Conservation (phyloP, 2,113 vertebrate species). For the Pleuronectes platessa region DNA sequence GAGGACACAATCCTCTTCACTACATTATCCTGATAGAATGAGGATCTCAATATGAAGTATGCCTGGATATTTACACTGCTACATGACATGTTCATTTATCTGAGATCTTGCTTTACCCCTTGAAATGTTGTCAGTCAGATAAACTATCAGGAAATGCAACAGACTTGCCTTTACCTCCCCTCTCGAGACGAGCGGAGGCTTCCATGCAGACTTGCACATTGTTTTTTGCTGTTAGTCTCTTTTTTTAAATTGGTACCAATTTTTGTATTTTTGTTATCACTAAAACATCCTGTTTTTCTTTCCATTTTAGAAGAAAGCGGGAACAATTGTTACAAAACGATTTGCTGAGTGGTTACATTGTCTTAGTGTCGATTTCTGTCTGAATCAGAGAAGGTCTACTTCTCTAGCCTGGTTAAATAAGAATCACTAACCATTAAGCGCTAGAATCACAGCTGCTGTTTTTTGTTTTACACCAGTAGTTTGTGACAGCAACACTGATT, state of each 20-base stretch:
- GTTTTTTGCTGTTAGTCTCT: constrained; percentile 1
- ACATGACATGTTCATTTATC: constrained; percentile 15
- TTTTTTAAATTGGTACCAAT: constrained; percentile 27
- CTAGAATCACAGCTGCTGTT: background rate
- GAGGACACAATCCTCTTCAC: background rate
- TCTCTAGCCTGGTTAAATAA: background rate
- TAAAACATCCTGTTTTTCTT: constrained; percentile 14
- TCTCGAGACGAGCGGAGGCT: constrained; percentile 32
- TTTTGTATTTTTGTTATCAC: constrained; percentile 35
- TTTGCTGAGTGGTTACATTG: background rate
- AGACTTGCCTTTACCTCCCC: constrained; percentile 56
- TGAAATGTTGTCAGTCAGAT: constrained; percentile 14
- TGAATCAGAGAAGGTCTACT: background rate
- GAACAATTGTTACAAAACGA: constrained; percentile 38
- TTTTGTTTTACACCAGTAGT: constrained; percentile 6
- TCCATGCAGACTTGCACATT: constrained; percentile 73
- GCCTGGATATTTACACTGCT: constrained; percentile 39
- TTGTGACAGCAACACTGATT: background rate
- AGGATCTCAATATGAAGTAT: background rate
- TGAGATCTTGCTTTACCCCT: constrained; percentile 12
- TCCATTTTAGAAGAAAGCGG: constrained; percentile 30
- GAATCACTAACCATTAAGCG: background rate
- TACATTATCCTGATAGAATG: background rate
- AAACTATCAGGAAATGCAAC: constrained; percentile 39
- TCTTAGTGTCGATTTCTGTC: background rate